Conservation (phyloP, 2,888 invertebrate genomes). For the Drosophila emarginata region DNA sequence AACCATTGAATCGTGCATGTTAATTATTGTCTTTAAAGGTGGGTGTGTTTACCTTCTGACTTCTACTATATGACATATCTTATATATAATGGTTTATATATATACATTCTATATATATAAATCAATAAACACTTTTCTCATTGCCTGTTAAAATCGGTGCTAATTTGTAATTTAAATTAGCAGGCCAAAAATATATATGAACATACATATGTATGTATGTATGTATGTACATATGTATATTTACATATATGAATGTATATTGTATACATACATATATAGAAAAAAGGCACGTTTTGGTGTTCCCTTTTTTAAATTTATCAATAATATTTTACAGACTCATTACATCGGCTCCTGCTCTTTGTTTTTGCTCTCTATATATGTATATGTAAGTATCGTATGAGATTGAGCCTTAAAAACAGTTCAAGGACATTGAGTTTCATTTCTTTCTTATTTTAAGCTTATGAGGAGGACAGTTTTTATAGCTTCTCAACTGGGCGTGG, state of each 20-base stretch:
- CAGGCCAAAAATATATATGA: conserved; percentile 24
- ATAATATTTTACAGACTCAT: conserved; percentile 11
- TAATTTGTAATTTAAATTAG: conserved; percentile 42
- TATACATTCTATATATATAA: conserved; percentile 25
- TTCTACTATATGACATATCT: conserved; percentile 25
- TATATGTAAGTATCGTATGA: conserved; percentile 46
- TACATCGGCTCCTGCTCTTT: conserved; percentile 1
- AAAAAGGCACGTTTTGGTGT: conserved; percentile 34
- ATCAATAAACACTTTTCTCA: conserved; percentile 28
- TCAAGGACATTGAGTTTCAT: conserved; percentile 59
- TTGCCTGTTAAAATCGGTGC: conserved; percentile 42
- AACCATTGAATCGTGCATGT: conserved; percentile 36
- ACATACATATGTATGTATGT: conserved; percentile 26
- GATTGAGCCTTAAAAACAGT: conserved; percentile 33
- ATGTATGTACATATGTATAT: background rate
- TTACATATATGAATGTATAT: no score
- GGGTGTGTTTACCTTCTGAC: conserved; percentile 40
- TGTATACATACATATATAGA: conserved; percentile 15
- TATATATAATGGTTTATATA: background rate
- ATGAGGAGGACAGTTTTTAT: conserved; percentile 16
- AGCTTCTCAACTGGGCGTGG: conserved; percentile 49
- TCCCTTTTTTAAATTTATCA: background rate
- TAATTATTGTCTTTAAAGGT: conserved; percentile 42
- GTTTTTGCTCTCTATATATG: conserved; percentile 27
- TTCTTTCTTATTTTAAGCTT: conserved; percentile 17